Conservation (phyloP, 2,113 vertebrate genomes). For the Perognathus longimembris region DNA sequence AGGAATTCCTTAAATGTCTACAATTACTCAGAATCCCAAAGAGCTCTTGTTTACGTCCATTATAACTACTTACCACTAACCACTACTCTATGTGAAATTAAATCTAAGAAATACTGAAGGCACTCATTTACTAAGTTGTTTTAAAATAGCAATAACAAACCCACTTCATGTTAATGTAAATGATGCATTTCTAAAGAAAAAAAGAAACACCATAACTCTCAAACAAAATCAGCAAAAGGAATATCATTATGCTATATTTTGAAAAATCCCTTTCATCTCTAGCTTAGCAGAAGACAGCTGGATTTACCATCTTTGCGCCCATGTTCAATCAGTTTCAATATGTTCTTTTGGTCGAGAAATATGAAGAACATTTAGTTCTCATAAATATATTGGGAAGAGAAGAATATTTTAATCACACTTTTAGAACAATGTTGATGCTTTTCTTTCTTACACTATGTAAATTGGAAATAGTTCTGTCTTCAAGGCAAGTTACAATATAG, state of each 20-base stretch:
- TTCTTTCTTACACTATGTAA: background rate
- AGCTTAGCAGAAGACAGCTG: constrained; percentile 35
- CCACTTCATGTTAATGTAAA: background rate
- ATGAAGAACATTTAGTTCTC: constrained; percentile 10
- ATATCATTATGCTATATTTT: background rate
- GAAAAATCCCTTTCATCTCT: background rate
- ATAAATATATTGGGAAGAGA: constrained; percentile 4
- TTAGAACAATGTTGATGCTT: constrained; percentile 20
- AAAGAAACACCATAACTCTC: background rate
- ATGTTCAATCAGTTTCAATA: background rate
- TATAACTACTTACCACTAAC: background rate
- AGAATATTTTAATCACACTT: background rate
- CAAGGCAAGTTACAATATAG: background rate
- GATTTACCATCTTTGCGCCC: background rate
- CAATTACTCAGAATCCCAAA: background rate
- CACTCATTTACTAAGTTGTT: background rate
- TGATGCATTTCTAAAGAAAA: background rate
- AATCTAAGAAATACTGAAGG: constrained; percentile 11
- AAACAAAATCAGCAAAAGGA: background rate
- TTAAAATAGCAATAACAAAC: constrained; percentile 21
- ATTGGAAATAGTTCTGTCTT: background rate
- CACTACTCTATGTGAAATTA: background rate
- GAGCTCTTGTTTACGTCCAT: background rate
- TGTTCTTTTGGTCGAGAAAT: background rate
- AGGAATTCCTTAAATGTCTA: background rate